Evolutionary conservation across 1,140 invertebrate species (phyloP).

Genomic region (Ganaspis sp.): DNA sequence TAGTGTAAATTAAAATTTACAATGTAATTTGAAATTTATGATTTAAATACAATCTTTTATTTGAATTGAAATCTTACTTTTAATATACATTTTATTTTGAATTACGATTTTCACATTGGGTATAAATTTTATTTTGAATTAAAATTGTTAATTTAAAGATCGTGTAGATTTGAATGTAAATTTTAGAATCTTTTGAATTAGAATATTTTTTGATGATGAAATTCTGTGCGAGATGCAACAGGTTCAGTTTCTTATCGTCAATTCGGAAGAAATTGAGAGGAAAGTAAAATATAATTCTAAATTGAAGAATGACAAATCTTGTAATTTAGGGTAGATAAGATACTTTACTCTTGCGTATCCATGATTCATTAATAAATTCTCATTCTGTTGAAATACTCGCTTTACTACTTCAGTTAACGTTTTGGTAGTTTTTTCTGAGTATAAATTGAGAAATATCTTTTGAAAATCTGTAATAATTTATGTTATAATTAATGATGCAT

Average conservation of each 20-base stretch:
- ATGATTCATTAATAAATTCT: conserved; percentile 23
- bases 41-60: too few relatives aligned
- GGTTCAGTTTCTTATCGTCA: not conserved
- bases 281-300: not conserved
- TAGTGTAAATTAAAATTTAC: too few relatives aligned
- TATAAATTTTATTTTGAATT: too few relatives aligned
- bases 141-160: too few relatives aligned
- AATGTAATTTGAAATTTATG: too few relatives aligned
- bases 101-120: too few relatives aligned
- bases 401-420: not conserved
- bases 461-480: too few relatives aligned
- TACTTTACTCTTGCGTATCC: conserved; percentile 30
- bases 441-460: not conserved
- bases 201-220: not conserved
- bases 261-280: not conserved
- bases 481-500: too few relatives aligned
- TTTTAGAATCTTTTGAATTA: too few relatives aligned
- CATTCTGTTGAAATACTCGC: conserved; percentile 16
- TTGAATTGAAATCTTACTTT: too few relatives aligned
- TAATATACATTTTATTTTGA: too few relatives aligned
- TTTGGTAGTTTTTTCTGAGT: not conserved
- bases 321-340: conserved; percentile 28
- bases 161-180: too few relatives aligned
- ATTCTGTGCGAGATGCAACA: not conserved
- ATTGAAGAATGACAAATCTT: conserved; percentile 21